phyloP scores from a whole-genome alignment of 2,888 invertebrate species.

The Falcaria lacertinaria region DNA sequence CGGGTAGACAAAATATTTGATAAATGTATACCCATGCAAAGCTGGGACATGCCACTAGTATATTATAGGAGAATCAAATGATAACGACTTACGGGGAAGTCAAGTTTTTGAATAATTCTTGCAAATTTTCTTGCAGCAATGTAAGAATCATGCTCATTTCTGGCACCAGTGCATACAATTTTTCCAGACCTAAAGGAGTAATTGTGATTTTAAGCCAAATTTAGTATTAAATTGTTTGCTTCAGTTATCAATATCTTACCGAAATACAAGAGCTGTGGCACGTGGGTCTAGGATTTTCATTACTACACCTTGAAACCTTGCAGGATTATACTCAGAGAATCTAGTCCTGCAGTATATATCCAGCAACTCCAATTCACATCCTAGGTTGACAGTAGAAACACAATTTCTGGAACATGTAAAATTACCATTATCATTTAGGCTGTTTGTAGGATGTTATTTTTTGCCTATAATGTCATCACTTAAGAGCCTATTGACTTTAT shows the following conservation, averaged over 20 bases:
- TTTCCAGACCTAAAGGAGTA: conserved; percentile 83
- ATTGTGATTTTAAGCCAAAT: neutral
- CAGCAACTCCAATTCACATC: conserved; percentile 84
- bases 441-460: too few species aligned
- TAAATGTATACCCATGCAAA: too few species aligned
- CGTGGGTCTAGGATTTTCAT: conserved; percentile 90
- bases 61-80: too few species aligned
- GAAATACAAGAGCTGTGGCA: conserved; percentile 85
- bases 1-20: too few species aligned
- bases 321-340: conserved; percentile 91
- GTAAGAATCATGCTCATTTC: conserved; percentile 87
- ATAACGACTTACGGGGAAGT: conserved; percentile 82
- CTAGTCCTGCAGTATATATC: conserved; percentile 88
- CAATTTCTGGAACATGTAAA: conserved; percentile 82
- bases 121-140: conserved; percentile 90
- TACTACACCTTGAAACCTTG: conserved; percentile 89
- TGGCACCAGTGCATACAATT: conserved; percentile 89
- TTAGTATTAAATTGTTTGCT: conserved; percentile 2
- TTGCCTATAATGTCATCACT: too few species aligned
- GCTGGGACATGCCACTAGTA: too few species aligned
- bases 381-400: conserved; percentile 88
- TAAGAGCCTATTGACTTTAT: too few species aligned
- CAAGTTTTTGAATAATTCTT: conserved; percentile 89
- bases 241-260: conserved; percentile 29
- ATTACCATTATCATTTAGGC: neutral